Conservation (phyloP, 2,888 invertebrate genomes). For the Molorchus minor region DNA sequence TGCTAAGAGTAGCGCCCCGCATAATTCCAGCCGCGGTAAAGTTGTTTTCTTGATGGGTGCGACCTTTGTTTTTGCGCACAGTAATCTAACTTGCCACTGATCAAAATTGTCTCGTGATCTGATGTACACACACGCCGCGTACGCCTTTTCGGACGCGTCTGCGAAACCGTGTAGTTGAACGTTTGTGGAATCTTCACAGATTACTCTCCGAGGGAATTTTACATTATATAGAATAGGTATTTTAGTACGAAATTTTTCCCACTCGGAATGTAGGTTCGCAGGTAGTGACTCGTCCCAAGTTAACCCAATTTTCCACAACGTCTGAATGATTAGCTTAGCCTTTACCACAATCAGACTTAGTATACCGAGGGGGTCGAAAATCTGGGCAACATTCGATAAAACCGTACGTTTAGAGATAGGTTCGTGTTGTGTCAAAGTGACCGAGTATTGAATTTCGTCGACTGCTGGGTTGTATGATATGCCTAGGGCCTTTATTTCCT, state of each 20-base stretch:
- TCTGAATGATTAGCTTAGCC: conserved; percentile 12
- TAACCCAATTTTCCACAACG: conserved; percentile 35
- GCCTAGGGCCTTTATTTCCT: conserved; percentile 9
- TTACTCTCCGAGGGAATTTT: conserved; percentile 24
- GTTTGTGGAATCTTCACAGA: background rate
- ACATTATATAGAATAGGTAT: conserved; percentile 19
- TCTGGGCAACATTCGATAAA: conserved; percentile 9
- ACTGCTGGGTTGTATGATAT: background rate
- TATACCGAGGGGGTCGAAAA: conserved; percentile 23
- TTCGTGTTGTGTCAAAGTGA: background rate
- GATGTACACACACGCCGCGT: conserved; percentile 35
- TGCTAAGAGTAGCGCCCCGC: conserved; percentile 35
- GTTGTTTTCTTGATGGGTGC: conserved; percentile 33
- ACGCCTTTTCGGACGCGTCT: conserved; percentile 32
- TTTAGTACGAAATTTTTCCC: conserved; percentile 19
- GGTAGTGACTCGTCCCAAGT: conserved; percentile 42
- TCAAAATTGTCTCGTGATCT: conserved; percentile 18
- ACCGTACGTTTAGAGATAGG: conserved; percentile 9
- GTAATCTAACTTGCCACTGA: conserved; percentile 14
- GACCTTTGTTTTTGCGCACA: conserved; percentile 38
- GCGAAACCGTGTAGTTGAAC: conserved; percentile 35
- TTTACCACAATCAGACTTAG: conserved; percentile 13
- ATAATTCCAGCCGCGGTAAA: conserved; percentile 35
- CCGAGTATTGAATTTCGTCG: background rate
- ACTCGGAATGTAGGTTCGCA: conserved; percentile 12